Base-by-base conservation (phyloP, 2,113 vertebrate genomes). In the Microtus ochrogaster region DNA sequence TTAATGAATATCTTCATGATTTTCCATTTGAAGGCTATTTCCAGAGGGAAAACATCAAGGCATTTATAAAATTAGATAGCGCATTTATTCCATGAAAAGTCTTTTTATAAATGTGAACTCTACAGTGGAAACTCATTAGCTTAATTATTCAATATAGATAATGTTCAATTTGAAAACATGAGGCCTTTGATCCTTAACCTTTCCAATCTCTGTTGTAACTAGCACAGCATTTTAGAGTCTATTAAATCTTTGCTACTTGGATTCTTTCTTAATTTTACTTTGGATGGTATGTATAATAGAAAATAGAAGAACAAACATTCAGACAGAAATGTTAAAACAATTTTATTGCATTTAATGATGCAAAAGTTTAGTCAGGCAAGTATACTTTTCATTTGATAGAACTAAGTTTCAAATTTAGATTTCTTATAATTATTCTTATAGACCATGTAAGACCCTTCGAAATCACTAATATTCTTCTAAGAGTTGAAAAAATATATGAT, bases 111-210 rank as follows among this genome's bases (percentile, higher is more conserved):
- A 90, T 88, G 93, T 97, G 95, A 97, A 88, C 78, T 96, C 41
- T 88, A 19, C n/a, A 93, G 66, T 86, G 76, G 95, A 73, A 93
- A 85, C 72, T 97, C 92, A 95, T 96, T 95, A 95, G 72, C 92
- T 39, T 92, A 95, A 97, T 98, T 95, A 97, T 95, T 95, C 0
- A 4, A 81, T 77, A 89, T 44, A 93, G 92, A 97, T 90, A 96
- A 95, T 95, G 72, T 97, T 88, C 90, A 95, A 90, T 97, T 97
- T 95, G 88, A 94, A 97, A 95, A 94, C 95, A 95, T 26, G 6
- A 95, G 84, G 84, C 47, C 88, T 97, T 96, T 95, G 95, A 97
- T 94, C 84, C n/a, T 52, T 97, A 92, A 98, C 87, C 96, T 97
- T 97, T 92, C 9, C 12, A 97, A 86, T 89, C 74, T 94, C 78